phyloP scores from a whole-genome alignment of 2,888 invertebrate species.

The Nemotelus nigrinus region DNA sequence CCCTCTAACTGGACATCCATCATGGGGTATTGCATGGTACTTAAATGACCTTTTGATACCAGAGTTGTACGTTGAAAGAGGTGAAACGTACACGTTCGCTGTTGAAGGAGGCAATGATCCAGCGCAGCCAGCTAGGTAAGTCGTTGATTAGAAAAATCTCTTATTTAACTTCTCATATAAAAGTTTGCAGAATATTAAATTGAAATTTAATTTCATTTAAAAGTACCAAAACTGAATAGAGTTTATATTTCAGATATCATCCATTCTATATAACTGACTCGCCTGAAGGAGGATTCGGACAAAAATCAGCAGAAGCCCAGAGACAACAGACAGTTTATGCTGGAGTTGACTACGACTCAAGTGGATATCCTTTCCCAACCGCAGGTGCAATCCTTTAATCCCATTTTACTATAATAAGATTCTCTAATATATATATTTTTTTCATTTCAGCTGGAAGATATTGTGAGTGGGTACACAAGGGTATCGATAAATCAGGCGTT shows the following conservation, averaged over 20 bases:
- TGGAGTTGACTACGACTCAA: slow-evolving; percentile 79
- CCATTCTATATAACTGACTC: slow-evolving; percentile 92
- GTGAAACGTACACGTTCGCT: slow-evolving; percentile 84
- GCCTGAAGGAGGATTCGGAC: slow-evolving; percentile 85
- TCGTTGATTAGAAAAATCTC: neutral
- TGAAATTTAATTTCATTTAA: neutral
- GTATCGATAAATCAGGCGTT: slow-evolving; percentile 76
- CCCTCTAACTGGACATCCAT: slow-evolving; percentile 80
- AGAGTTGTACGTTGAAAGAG: slow-evolving; percentile 87
- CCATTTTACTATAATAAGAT: neutral
- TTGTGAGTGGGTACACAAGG: slow-evolving; percentile 87
- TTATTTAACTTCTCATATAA: neutral
- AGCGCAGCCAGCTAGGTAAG: slow-evolving; percentile 78
- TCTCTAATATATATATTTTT: neutral
- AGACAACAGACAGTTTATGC: slow-evolving; percentile 80
- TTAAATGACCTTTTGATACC: slow-evolving; percentile 91
- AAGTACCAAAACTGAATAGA: neutral
- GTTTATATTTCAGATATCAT: slow-evolving; percentile 72
- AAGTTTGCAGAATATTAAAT: neutral
- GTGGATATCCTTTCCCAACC: slow-evolving; percentile 82
- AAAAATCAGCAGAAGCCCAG: slow-evolving; percentile 77
- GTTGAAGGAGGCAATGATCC: slow-evolving; percentile 87
- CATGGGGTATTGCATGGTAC: slow-evolving; percentile 94
- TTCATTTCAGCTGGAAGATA: slow-evolving; percentile 76
- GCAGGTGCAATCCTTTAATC: slow-evolving; percentile 68